phyloP scores from a whole-genome alignment of 2,888 invertebrate genomes.

The Eustalomyia histrio region DNA sequence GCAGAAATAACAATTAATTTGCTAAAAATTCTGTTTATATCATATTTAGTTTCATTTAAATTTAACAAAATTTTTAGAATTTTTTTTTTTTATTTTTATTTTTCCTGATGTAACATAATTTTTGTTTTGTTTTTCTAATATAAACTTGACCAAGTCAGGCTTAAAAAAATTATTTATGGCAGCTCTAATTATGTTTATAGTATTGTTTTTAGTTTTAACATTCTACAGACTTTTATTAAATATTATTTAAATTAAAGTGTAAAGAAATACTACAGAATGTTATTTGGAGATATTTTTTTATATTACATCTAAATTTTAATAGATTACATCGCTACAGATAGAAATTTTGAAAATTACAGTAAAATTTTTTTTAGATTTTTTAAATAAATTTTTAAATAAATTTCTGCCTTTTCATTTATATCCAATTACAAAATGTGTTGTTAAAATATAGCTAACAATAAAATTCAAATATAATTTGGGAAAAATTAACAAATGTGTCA shows the following conservation, averaged over 20 bases:
- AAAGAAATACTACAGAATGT: background rate
- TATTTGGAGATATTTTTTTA: background rate
- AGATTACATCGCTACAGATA: no score
- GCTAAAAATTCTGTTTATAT: conserved; percentile 38
- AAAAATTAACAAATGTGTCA: no score
- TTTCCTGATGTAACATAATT: conserved; percentile 33
- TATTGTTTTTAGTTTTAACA: conserved; percentile 8
- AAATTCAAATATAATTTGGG: no score
- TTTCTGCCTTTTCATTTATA: no score
- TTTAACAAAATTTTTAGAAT: conserved; percentile 35
- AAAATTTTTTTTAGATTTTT: no score
- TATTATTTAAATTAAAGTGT: background rate
- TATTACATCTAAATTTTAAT: no score
- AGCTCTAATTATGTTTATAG: conserved; percentile 43
- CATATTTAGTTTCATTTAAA: conserved; percentile 14
- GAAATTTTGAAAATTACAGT: no score
- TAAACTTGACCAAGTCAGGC: conserved; percentile 30
- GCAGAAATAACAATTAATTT: conserved; percentile 55
- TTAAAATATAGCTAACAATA: no score
- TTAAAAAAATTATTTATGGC: conserved; percentile 44
- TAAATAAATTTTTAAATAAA: no score
- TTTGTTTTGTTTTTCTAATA: conserved; percentile 21
- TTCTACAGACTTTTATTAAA: conserved; percentile 17
- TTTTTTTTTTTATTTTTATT: conserved; percentile 27
- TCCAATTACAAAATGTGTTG: no score